These are phyloP conservation scores for Mustela lutreola DNA, from an alignment of 2,113 vertebrate species.

Conservation along the genomic window DNA sequence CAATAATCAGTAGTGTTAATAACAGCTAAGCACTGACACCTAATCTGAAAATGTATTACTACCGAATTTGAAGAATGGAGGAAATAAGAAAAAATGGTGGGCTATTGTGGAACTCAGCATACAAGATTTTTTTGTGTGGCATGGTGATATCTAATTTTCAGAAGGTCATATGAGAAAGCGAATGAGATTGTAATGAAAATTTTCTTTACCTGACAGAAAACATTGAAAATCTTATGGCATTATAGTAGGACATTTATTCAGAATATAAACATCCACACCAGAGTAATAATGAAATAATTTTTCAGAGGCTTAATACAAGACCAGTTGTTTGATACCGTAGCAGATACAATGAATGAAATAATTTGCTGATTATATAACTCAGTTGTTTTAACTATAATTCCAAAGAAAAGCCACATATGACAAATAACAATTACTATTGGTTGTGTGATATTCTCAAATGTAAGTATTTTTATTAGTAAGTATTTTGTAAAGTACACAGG, in stretches of 20 bases:
- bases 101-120: not conserved
- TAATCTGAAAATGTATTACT: not conserved
- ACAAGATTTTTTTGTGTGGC: not conserved
- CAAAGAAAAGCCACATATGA: not conserved
- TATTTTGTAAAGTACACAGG: not conserved
- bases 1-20: not conserved
- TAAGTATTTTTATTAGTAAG: not conserved
- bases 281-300: not conserved
- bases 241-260: not conserved
- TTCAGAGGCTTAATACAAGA: not conserved
- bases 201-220: not conserved
- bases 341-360: not conserved
- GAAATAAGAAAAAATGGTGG: not conserved
- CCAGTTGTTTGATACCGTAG: not conserved
- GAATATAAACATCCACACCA: not conserved
- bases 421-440: not conserved
- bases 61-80: not conserved
- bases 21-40: not conserved
- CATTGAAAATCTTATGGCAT: not conserved
- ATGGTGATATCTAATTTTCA: not conserved
- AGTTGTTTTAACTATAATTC: not conserved
- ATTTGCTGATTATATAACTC: not conserved
- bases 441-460: not conserved
- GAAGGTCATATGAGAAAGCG: not conserved
- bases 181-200: not conserved